phyloP scores from a whole-genome alignment of 2,113 vertebrate genomes.

The Stigmatopora argus region DNA sequence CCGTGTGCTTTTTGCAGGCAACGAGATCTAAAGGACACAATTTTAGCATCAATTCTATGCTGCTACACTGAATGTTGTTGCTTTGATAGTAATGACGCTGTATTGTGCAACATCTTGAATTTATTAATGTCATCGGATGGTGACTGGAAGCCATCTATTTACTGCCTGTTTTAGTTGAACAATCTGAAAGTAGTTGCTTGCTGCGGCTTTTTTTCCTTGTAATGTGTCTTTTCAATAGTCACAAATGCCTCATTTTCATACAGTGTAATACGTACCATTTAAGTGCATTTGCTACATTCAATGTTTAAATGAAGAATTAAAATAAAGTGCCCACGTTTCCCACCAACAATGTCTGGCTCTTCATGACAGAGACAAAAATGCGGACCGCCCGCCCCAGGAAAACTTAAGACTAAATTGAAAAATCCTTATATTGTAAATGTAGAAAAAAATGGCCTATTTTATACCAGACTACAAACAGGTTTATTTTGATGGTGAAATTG shows the following conservation, averaged over 20 bases:
- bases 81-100: conserved; percentile 53
- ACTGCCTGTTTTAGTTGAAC: conserved; percentile 50
- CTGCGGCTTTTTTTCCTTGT: conserved; percentile 51
- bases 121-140: conserved; percentile 40
- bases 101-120: conserved; percentile 51
- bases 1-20: conserved; percentile 40
- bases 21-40: conserved; percentile 20
- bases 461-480: too few species aligned
- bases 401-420: too few species aligned
- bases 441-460: too few species aligned
- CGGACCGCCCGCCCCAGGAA: too few species aligned
- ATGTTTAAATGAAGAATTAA: conserved; percentile 46
- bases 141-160: conserved; percentile 21
- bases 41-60: conserved; percentile 44
- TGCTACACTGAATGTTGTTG: conserved; percentile 59
- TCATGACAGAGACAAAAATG: too few species aligned
- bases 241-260: conserved; percentile 55
- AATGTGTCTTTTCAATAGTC: conserved; percentile 44
- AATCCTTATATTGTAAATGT: too few species aligned
- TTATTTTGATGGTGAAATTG: too few species aligned
- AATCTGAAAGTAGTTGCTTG: conserved; percentile 47
- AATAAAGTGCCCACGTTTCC: conserved; percentile 69
- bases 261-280: conserved; percentile 53
- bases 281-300: conserved; percentile 66
- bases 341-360: conserved; percentile 10